phyloP scores from a whole-genome alignment of 2,797 vertebrate species.

The Kryptopterus vitreolus region DNA sequence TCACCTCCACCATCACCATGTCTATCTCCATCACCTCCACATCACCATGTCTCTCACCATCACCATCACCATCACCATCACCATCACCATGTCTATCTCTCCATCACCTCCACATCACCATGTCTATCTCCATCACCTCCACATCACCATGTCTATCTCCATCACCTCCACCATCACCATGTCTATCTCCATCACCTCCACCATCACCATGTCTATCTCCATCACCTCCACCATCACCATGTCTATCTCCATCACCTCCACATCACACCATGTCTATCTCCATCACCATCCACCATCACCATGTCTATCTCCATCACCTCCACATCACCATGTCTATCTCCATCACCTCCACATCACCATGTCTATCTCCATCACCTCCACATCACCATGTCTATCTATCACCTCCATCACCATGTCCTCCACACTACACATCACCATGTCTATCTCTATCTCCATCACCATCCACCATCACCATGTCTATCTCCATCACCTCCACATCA shows the following conservation, averaged over 20 bases:
- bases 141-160: not conserved
- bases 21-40: no score
- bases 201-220: not conserved
- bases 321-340: not conserved
- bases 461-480: not conserved
- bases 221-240: not conserved
- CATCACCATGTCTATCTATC: not conserved
- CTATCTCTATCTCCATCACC: not conserved
- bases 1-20: not conserved
- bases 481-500: not conserved
- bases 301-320: not conserved
- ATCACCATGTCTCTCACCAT: no score
- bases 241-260: not conserved
- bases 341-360: not conserved
- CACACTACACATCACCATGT: no score
- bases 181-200: not conserved
- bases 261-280: no score
- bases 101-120: not conserved
- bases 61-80: not conserved
- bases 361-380: not conserved
- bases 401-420: no score
- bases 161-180: not conserved
- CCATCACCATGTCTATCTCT: not conserved
- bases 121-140: not conserved
- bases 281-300: not conserved